Base-by-base conservation (phyloP, 2,797 vertebrate genomes). In the Gallinago solitaria region DNA sequence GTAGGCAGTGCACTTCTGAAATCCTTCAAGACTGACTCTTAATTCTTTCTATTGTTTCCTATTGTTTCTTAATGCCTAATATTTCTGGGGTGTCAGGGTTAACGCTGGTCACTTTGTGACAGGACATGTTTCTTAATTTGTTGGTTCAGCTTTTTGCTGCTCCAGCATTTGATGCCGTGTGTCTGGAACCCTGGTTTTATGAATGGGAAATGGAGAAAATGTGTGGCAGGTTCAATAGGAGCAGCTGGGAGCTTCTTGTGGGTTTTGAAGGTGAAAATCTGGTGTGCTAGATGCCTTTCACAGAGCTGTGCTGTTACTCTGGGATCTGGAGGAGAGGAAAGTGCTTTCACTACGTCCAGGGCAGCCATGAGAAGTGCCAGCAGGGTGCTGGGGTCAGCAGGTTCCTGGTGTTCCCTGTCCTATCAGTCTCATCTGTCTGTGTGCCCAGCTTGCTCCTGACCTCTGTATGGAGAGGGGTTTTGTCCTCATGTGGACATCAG, bases 81-180 rank as follows among this genome's bases (percentile, higher is more conserved):
- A 18, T 76, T 85, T 64, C 39, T 71, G 28, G 25, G 48, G 33
- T 45, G 1, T 68, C 33, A n/a, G 59, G 65, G 39, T 89, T 85
- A 71, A 47, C 30, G 8, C n/a, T 27, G 27, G 23, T 81, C 33
- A 4, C 73, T 75, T 73, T 12, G 33, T 21, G 48, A 24, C 37
- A 51, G 32, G 6, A 20, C 6, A 6, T 51, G 45, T 65, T 88
- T 39, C 43, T 79, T 70, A 9, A 24, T 73, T 28, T 48, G 5
- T 28, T 71, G 11, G 20, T 83, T 60, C 1, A 47, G 74, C 8
- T 41, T 83, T 85, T 69, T 71, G 24, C 24, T 83, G 33, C 39
- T 86, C 16, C 1, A 6, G 27, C 0, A 0, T 64, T 89, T 35
- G 39, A 37, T 80, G 47, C 37, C 0, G 1, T 68, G 32, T 60